Evolutionary conservation across 2,888 invertebrate genomes (phyloP), one percentile per base, ranked within the genome.

Genomic region (Taphrorychus bicolor): DNA sequence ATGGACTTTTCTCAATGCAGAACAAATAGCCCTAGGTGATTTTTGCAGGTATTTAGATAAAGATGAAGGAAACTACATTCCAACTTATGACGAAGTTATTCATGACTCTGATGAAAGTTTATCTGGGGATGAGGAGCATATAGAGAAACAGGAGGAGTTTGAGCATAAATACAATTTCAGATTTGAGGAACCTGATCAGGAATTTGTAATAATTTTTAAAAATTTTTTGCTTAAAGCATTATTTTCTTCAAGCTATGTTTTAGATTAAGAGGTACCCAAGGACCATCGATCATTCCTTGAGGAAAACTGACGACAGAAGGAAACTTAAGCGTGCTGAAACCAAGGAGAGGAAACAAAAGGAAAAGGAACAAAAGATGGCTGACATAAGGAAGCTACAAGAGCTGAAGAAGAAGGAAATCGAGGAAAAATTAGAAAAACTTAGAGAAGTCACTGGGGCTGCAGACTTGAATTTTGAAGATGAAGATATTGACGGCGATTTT

Each of bases 151-250:
- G 81, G 94, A 93, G 71, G 89, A 92, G 81, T 98, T 97, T 83
- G 98, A 98, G 79, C 87, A 93, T 51, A 97, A 97, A 73, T 98
- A 92, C 82, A 98, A 98, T 84, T 97, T 96, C 81, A 87, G 98
- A 70, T 98, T 92, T 81, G 97, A 99, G 82, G 97, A 98, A 81
- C 98, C 97, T 0, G 97, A 98, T 81, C 88, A 91, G 53, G 95
- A 97, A 74, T 97, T 92, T 82, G 91, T 94, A 74, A 84, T 86
- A 80, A 24, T 17, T 16, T 42, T 16, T 22, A 9, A 45, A 16
- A 11, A 32, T 32, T 32, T 21, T 2, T 51, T 24, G 9, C 42
- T n/a, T 23, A 14, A 58, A 42, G 5, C 19, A 42, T 42, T 41
- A 9, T 48, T 59, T 49, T 21, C 17, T 4, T 7, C n/a, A 41